phyloP scores from a whole-genome alignment of 2,888 invertebrate species.

The Meiosimyza decipiens region DNA sequence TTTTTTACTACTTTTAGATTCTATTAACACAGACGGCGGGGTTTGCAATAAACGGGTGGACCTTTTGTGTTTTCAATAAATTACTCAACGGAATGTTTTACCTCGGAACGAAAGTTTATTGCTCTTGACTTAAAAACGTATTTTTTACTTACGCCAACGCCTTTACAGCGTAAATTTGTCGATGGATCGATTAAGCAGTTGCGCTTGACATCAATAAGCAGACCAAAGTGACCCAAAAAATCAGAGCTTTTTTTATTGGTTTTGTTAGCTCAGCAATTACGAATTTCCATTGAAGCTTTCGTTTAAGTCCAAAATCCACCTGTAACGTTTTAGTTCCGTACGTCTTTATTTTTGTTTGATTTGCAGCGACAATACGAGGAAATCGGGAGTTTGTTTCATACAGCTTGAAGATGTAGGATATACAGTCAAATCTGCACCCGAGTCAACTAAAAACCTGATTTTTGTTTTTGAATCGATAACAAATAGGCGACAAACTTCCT shows the following conservation, averaged over 20 bases:
- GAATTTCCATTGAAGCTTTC: too few relatives aligned
- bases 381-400: not conserved
- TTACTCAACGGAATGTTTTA: not conserved
- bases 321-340: too few relatives aligned
- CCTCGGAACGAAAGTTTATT: too few relatives aligned
- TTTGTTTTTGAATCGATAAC: conserved; percentile 12
- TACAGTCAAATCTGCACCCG: conserved; percentile 3
- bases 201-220: too few relatives aligned
- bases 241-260: too few relatives aligned
- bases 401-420: not conserved
- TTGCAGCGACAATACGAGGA: not conserved
- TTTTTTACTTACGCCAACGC: not conserved
- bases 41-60: conserved; percentile 5
- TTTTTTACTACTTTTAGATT: conserved; percentile 17
- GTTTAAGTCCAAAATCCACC: too few relatives aligned
- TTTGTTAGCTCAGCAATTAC: too few relatives aligned
- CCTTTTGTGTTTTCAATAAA: conserved; percentile 17
- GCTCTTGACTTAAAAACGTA: not conserved
- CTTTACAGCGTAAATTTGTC: too few relatives aligned
- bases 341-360: not conserved
- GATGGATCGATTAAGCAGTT: too few relatives aligned
- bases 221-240: too few relatives aligned
- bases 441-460: not conserved
- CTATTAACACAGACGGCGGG: conserved; percentile 13
- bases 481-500: conserved; percentile 21